phyloP scores from a whole-genome alignment of 2,888 invertebrate species.

The Dinocampus coccinellae region DNA sequence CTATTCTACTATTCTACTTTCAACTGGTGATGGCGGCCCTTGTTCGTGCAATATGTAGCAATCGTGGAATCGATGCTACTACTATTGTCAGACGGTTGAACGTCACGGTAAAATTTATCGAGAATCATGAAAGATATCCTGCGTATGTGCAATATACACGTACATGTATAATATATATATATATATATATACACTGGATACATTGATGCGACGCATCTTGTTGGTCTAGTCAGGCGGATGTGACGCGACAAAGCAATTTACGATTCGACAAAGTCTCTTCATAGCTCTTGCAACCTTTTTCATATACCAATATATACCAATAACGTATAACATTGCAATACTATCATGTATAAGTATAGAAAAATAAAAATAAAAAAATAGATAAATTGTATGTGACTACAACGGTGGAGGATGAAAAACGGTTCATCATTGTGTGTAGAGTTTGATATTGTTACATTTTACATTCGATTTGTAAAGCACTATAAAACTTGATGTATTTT shows the following conservation, averaged over 20 bases:
- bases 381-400: neutral
- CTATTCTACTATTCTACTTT: neutral
- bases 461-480: constrained; percentile 11
- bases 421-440: constrained; percentile 16
- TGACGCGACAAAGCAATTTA: constrained; percentile 40
- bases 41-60: constrained; percentile 22
- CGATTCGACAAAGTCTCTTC: constrained; percentile 21
- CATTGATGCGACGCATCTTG: constrained; percentile 4
- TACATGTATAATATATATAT: neutral
- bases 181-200: neutral
- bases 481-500: constrained; percentile 1
- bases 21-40: constrained; percentile 1
- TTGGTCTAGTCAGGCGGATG: constrained; percentile 21
- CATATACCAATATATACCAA: neutral
- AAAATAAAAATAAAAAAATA: neutral
- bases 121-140: constrained; percentile 11
- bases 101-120: constrained; percentile 22
- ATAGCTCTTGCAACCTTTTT: neutral
- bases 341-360: neutral
- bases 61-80: constrained; percentile 25
- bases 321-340: neutral
- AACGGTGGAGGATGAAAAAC: constrained; percentile 19
- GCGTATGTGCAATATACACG: neutral
- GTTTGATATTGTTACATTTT: constrained; percentile 26
- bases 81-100: constrained; percentile 16